Evolutionary conservation across 2,888 invertebrate genomes (phyloP).

Genomic region (Malacosoma neustria): DNA sequence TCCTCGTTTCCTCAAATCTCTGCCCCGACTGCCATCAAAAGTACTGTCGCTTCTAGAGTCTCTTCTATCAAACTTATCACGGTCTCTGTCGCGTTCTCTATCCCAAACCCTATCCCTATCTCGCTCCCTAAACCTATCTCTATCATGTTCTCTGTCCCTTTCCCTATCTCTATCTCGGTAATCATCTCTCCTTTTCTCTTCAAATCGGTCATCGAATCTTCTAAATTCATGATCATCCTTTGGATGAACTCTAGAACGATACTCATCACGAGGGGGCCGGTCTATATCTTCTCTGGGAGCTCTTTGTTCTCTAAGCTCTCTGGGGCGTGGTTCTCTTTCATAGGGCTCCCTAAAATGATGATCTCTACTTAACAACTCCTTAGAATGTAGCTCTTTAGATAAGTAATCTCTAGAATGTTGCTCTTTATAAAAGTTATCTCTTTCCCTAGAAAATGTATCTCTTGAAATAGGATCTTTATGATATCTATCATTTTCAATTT

Average conservation of each 20-base stretch:
- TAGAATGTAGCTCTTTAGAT: constrained; percentile 9
- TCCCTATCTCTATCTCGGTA: constrained; percentile 15
- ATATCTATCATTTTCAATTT: constrained; percentile 27
- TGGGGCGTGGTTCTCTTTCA: constrained; percentile 28
- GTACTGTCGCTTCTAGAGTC: constrained; percentile 25
- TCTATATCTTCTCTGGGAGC: constrained; percentile 17
- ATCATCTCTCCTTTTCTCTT: constrained; percentile 21
- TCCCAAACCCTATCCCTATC: constrained; percentile 17
- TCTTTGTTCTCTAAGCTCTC: constrained; percentile 17
- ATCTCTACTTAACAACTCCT: constrained; percentile 19
- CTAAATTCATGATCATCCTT: constrained; percentile 25
- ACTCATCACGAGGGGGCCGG: too few species aligned
- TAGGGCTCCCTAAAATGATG: constrained; percentile 10
- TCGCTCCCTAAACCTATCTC: constrained; percentile 15
- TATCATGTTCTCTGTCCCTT: constrained; percentile 15
- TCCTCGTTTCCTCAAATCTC: constrained; percentile 45
- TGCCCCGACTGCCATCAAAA: constrained; percentile 47
- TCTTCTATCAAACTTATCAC: constrained; percentile 30
- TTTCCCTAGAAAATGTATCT: constrained; percentile 32
- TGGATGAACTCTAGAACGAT: constrained; percentile 9
- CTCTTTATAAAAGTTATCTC: constrained; percentile 30
- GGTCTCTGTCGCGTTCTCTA: constrained; percentile 16
- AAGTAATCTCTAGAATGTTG: constrained; percentile 26
- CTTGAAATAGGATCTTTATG: constrained; percentile 27
- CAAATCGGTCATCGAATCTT: constrained; percentile 34